Conservation (phyloP, 2,113 vertebrate genomes). For the Cyanocitta stelleri region DNA sequence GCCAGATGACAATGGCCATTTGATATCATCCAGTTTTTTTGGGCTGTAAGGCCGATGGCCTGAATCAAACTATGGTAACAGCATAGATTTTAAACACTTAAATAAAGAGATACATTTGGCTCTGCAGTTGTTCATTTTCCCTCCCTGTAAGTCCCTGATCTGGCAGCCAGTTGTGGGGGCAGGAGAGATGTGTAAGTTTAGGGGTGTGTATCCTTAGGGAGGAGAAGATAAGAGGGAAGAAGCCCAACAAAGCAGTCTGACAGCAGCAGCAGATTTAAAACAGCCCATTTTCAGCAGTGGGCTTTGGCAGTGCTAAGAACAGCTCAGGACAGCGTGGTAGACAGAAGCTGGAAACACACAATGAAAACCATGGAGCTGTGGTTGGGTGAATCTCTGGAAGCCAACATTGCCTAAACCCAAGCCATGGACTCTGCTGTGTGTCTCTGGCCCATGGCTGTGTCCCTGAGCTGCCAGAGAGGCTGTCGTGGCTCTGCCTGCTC, state of each 20-base stretch:
- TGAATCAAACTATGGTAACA: neutral
- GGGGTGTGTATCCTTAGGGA: neutral
- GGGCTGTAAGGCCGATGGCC: neutral
- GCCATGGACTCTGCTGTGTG: neutral
- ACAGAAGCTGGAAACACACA: neutral
- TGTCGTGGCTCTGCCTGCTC: neutral
- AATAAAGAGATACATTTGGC: neutral
- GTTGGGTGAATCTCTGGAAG: neutral
- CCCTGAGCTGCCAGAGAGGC: neutral
- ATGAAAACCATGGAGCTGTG: neutral
- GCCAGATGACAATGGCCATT: neutral
- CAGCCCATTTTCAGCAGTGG: neutral
- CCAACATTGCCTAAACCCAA: neutral
- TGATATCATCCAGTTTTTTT: neutral
- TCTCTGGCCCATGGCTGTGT: neutral
- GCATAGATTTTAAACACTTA: neutral
- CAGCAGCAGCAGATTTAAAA: neutral
- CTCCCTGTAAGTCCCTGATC: neutral
- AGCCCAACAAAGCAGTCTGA: neutral
- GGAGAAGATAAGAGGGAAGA: neutral
- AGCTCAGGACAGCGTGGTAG: neutral
- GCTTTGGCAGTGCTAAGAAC: neutral
- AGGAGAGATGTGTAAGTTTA: neutral
- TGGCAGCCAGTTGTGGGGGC: neutral
- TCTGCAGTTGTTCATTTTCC: neutral